Conservation (phyloP, 2,113 vertebrate genomes). For the Bagarius yarrelli region DNA sequence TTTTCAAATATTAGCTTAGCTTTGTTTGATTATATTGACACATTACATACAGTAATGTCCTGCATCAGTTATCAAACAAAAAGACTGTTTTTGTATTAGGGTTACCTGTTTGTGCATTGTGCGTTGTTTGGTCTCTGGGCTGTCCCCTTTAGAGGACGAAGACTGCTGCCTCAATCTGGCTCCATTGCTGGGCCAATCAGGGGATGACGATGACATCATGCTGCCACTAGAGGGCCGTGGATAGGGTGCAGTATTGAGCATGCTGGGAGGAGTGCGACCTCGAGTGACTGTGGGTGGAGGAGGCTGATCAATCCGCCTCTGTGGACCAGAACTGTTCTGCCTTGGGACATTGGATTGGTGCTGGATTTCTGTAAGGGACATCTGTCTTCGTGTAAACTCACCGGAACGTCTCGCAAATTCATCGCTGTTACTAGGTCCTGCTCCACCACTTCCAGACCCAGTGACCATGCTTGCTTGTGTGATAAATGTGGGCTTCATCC, state of each 20-base stretch:
- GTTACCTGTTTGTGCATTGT: constrained; percentile 68
- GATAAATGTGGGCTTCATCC: constrained; percentile 77
- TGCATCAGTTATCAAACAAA: neutral
- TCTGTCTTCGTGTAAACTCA: constrained; percentile 81
- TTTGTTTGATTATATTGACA: neutral
- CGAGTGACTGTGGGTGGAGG: constrained; percentile 75
- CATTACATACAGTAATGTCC: neutral
- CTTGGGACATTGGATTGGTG: constrained; percentile 75
- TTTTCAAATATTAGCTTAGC: neutral
- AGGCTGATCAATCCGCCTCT: constrained; percentile 90
- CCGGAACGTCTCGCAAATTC: constrained; percentile 80
- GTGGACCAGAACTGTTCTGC: constrained; percentile 85
- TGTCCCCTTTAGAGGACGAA: constrained; percentile 94
- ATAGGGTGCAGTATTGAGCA: constrained; percentile 84
- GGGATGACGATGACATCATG: constrained; percentile 80
- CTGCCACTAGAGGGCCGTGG: constrained; percentile 87
- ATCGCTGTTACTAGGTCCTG: constrained; percentile 75
- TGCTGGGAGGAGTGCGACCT: constrained; percentile 85
- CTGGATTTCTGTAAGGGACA: constrained; percentile 81
- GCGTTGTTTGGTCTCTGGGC: constrained; percentile 76
- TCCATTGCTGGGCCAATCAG: constrained; percentile 69
- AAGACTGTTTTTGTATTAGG: too few species aligned
- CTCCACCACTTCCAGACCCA: constrained; percentile 52
- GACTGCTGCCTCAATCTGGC: constrained; percentile 86
- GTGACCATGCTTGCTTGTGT: constrained; percentile 69